Conservation (phyloP, 2,888 invertebrate genomes). For the Alloplasta piceator region DNA sequence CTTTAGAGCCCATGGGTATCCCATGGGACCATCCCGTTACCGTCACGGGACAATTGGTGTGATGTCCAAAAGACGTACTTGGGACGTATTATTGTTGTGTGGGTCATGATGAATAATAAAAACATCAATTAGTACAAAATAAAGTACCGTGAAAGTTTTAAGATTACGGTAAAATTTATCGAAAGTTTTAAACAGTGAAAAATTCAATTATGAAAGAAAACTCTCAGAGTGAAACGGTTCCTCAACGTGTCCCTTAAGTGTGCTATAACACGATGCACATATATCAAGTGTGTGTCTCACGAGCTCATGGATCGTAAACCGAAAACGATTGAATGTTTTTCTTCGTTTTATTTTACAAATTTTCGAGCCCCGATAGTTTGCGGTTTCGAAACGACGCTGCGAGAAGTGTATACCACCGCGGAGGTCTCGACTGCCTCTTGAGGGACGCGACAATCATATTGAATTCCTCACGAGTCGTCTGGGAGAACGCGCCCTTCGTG, state of each 20-base stretch:
- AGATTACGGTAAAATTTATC: neutral
- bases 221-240: neutral
- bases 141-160: too few species aligned
- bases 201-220: neutral
- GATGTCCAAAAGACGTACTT: too few species aligned
- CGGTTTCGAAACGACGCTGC: slow-evolving; percentile 52
- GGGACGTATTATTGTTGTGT: too few species aligned
- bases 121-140: too few species aligned
- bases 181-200: neutral
- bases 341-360: slow-evolving; percentile 19
- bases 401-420: neutral
- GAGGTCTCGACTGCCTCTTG: neutral
- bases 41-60: too few species aligned
- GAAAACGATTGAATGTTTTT: slow-evolving; percentile 51
- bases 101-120: too few species aligned
- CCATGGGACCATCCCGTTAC: too few species aligned
- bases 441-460: slow-evolving; percentile 55
- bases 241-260: slow-evolving; percentile 12
- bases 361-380: slow-evolving; percentile 57
- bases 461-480: slow-evolving; percentile 59
- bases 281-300: slow-evolving; percentile 10
- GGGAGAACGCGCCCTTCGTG: slow-evolving; percentile 14
- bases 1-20: too few species aligned
- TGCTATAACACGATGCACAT: slow-evolving; percentile 4
- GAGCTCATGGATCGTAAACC: slow-evolving; percentile 52